These are phyloP conservation scores for Astreopora myriophthalma DNA, from an alignment of 64 coral and sea anemone species.

Conservation along the genomic window DNA sequence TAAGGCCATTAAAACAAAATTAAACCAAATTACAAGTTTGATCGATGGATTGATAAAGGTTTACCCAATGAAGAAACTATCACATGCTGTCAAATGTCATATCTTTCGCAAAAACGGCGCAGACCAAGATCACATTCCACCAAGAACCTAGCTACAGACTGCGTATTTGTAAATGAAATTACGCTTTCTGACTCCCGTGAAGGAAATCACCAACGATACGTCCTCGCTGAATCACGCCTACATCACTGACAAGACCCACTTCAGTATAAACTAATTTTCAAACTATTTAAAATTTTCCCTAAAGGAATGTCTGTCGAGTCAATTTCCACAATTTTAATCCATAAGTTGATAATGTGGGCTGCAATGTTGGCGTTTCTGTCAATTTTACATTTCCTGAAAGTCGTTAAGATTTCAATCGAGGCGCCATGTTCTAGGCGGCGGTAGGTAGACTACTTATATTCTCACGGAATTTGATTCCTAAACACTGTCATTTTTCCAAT, in stretches of 20 bases:
- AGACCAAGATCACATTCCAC: too few relatives aligned
- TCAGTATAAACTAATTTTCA: neutral
- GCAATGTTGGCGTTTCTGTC: neutral
- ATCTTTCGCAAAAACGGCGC: too few relatives aligned
- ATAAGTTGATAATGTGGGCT: neutral
- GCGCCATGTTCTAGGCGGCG: neutral
- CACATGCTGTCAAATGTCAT: too few relatives aligned
- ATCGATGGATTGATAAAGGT: neutral
- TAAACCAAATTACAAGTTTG: neutral
- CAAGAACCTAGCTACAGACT: too few relatives aligned
- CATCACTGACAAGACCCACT: neutral
- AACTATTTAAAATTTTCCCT: neutral
- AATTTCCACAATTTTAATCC: conserved; percentile 1
- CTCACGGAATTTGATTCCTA: neutral
- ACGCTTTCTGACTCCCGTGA: too few relatives aligned
- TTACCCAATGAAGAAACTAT: too few relatives aligned
- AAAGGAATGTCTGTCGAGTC: conserved; percentile 20
- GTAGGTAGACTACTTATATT: neutral
- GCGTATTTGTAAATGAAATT: too few relatives aligned
- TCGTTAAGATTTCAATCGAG: neutral
- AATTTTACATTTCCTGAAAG: conserved; percentile 15
- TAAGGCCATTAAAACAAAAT: neutral
- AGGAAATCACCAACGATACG: neutral
- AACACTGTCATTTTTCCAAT: neutral
- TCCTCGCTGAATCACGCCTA: neutral